Conservation (phyloP, 2,113 vertebrate species). For the Eclectus roratus region DNA sequence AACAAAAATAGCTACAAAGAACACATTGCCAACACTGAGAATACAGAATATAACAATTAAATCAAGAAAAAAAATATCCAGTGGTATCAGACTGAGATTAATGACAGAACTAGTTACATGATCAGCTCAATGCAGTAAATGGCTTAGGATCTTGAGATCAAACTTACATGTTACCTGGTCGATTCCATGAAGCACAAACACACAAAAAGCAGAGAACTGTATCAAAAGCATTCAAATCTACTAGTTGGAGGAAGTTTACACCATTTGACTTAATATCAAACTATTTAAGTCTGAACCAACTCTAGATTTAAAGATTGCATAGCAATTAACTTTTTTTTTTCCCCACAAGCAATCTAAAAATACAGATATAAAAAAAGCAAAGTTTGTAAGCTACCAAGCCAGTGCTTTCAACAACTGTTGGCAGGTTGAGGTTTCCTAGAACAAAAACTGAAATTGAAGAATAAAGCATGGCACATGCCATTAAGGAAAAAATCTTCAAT, state of each 20-base stretch:
- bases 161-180: background rate
- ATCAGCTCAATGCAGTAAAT: background rate
- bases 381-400: background rate
- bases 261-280: background rate
- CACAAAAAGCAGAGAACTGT: background rate
- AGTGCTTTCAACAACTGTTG: background rate
- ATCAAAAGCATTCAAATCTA: background rate
- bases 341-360: background rate
- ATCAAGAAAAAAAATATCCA: background rate
- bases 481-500: background rate
- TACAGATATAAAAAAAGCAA: background rate
- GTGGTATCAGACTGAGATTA: background rate
- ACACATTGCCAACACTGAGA: background rate
- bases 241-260: background rate
- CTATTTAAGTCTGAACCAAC: background rate
- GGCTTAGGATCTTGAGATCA: background rate
- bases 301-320: background rate
- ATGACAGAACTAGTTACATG: background rate
- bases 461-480: rapidly evolving
- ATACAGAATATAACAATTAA: background rate
- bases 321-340: background rate
- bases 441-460: background rate
- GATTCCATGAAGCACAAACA: background rate
- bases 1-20: background rate
- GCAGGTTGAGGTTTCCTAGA: background rate